Conservation (phyloP, 1,140 invertebrate genomes). For the Drosophila subobscura region DNA sequence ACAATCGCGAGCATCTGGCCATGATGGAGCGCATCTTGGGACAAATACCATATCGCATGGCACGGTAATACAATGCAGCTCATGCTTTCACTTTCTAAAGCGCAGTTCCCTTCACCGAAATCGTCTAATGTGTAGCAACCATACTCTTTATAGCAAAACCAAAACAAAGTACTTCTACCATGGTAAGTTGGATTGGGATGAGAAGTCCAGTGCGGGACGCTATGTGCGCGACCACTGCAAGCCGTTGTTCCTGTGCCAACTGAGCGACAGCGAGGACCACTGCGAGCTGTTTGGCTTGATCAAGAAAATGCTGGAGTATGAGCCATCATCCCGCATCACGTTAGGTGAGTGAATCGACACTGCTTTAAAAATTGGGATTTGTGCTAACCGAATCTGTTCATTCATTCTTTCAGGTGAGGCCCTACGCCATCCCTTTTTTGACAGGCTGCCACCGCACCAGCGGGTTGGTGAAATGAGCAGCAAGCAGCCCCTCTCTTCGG, state of each 20-base stretch:
- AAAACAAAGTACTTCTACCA: conserved; percentile 99
- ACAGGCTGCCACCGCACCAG: conserved; percentile 90
- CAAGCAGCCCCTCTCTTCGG: conserved; percentile 75
- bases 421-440: conserved; percentile 96
- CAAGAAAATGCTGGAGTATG: conserved; percentile 98
- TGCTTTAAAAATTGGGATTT: neutral
- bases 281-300: conserved; percentile 97
- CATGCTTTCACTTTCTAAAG: conserved; percentile 69
- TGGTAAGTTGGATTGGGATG: conserved; percentile 97
- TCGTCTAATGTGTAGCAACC: conserved; percentile 82
- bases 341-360: conserved; percentile 84
- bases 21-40: conserved; percentile 98
- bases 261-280: conserved; percentile 94
- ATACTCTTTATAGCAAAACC: conserved; percentile 89
- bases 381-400: neutral
- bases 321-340: conserved; percentile 94
- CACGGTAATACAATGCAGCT: conserved; percentile 83
- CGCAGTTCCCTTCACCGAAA: conserved; percentile 79
- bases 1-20: conserved; percentile 99
- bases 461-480: conserved; percentile 85
- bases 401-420: conserved; percentile 87
- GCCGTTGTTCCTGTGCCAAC: conserved; percentile 96
- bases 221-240: conserved; percentile 99
- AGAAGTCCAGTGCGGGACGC: conserved; percentile 96
- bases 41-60: conserved; percentile 93